Evolutionary conservation across 92 coral and sea anemone genomes (phyloP).

Genomic region (Actinostola sp.): DNA sequence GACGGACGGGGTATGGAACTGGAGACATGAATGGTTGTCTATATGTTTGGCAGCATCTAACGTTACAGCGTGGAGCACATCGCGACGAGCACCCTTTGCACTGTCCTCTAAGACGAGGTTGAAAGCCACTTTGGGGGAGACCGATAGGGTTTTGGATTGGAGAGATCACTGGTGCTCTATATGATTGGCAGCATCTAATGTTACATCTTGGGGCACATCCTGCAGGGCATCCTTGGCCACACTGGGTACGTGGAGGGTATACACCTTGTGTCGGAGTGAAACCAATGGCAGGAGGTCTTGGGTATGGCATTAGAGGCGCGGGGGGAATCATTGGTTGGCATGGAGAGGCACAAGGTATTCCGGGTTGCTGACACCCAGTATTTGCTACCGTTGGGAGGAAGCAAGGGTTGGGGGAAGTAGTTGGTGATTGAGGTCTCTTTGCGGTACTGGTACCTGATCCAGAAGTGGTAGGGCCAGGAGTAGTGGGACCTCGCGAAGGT

Average conservation of each 20-base stretch:
- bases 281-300: not conserved
- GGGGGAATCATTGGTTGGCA: not conserved
- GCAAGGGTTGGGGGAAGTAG: not conserved
- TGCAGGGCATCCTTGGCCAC: not conserved
- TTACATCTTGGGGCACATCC: not conserved
- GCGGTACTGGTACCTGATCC: conserved; percentile 14
- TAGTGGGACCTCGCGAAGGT: no score
- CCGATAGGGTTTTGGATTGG: not conserved
- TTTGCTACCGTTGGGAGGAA: not conserved
- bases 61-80: conserved; percentile 8
- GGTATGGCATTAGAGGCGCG: not conserved
- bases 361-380: conserved; percentile 1
- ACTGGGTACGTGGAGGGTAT: conserved; percentile 1
- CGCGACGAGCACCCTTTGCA: not conserved
- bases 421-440: conserved; percentile 1
- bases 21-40: not conserved
- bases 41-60: not conserved
- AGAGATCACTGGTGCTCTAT: not conserved
- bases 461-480: not conserved
- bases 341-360: not conserved
- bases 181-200: not conserved
- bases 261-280: not conserved
- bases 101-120: not conserved
- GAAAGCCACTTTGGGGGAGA: conserved; percentile 1
- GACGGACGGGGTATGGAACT: not conserved